Evolutionary conservation across 2,797 vertebrate species (phyloP).

Genomic region (Trachops cirrhosus): DNA sequence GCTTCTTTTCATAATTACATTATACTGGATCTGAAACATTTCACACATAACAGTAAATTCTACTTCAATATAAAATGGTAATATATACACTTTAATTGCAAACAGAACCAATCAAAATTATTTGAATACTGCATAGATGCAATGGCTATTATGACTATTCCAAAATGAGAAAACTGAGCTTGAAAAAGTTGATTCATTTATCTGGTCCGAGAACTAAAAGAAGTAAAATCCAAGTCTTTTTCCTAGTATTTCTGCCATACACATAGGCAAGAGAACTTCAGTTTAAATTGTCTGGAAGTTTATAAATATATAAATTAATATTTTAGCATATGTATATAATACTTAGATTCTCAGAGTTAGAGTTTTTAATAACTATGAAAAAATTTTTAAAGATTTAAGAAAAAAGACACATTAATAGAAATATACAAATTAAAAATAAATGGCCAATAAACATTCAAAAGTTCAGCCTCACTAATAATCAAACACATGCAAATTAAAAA

Average conservation of each 20-base stretch:
- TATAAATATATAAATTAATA: not conserved
- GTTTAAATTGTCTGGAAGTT: not conserved
- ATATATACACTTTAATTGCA: not conserved
- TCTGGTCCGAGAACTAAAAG: not conserved
- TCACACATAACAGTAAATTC: not conserved
- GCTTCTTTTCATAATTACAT: not conserved
- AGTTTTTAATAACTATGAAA: not conserved
- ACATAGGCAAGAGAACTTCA: not conserved
- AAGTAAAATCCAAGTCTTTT: not conserved
- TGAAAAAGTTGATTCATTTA: not conserved
- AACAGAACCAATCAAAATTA: not conserved
- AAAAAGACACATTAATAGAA: not conserved
- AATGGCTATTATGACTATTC: not conserved
- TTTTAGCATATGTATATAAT: not conserved
- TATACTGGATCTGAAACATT: not conserved
- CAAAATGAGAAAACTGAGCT: not conserved
- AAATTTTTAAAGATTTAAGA: not conserved
- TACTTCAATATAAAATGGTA: not conserved
- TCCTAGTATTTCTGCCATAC: not conserved
- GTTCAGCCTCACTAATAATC: not conserved
- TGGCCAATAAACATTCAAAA: not conserved
- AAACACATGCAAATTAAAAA: constrained; percentile 13
- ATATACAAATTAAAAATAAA: constrained; percentile 23
- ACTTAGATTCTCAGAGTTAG: not conserved
- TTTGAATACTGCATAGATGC: not conserved